Base-by-base conservation (phyloP, 2,113 vertebrate genomes). In the Solea solea region DNA sequence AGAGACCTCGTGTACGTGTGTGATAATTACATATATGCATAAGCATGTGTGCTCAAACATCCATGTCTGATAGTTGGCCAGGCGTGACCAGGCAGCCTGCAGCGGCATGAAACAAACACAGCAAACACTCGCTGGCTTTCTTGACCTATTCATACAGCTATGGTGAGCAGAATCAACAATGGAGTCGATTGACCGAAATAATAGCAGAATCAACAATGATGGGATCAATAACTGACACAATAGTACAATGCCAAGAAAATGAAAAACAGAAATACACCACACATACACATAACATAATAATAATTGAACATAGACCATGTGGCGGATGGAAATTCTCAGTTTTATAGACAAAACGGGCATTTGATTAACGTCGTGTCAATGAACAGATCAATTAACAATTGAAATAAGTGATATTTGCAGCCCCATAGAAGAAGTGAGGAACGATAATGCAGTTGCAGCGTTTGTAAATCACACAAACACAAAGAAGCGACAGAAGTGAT, bases 121-220 rank as follows among this genome's bases (percentile, higher is more conserved):
- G 48, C 42, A 21, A 21, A 21, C 21, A 21, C 21, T 21, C 48
- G 28, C 63, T 69, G 39, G 76, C 48, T 59, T 8, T 16, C 68
- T 49, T 73, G 51, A 88, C 76, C 68, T 86, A 83, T 84, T 88
- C 76, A 82, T 80, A 89, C 83, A 42, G 68, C 34, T 74, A 63
- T 55, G 65, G 44, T 80, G 62, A 81, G 79, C 52, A 69, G 65
- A 69, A 84, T 84, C 64, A 86, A 88, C 76, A 83, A 83, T 81
- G 84, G 54, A 10, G 12, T 5, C 34, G 5, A 34, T 34, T 34
- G 34, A 34, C 5, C 1, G 34, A 34, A 34, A 34, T 1, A 34
- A 4, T 34, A 34, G 5, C 3, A 34, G 34, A 3, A 34, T 3
- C 3, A 34, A 4, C 3, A 34, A 34, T 34, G 5, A 34, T 4